Evolutionary conservation across 2,113 vertebrate species (phyloP).

Genomic region (Paradoxurus hermaphroditus): DNA sequence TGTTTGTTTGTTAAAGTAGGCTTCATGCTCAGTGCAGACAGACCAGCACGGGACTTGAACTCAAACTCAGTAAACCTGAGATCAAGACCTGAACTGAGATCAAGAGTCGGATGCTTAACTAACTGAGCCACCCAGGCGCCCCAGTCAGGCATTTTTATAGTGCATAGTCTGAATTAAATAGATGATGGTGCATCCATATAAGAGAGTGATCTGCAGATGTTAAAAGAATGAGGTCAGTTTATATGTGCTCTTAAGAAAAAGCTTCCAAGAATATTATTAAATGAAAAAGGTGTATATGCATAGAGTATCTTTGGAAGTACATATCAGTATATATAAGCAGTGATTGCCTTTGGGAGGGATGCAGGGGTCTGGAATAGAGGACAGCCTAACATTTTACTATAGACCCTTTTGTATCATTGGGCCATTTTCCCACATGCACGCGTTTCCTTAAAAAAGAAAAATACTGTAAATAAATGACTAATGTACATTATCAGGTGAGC

Average conservation of each 20-base stretch:
- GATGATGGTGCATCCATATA: not conserved
- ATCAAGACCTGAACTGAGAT: too few relatives aligned
- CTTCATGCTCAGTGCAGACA: too few relatives aligned
- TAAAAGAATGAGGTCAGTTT: not conserved
- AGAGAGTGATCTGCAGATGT: not conserved
- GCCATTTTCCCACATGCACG: not conserved
- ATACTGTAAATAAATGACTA: conserved; percentile 50
- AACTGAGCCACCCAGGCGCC: too few relatives aligned
- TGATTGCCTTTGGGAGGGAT: not conserved
- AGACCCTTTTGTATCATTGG: not conserved
- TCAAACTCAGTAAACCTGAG: too few relatives aligned
- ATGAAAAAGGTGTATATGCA: not conserved
- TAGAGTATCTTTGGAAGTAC: not conserved
- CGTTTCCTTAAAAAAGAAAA: not conserved
- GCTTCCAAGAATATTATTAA: not conserved
- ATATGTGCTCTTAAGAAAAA: conserved; percentile 19
- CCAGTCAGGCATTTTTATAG: not conserved
- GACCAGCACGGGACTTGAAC: too few relatives aligned
- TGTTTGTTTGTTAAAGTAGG: too few relatives aligned
- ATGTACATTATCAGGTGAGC: conserved; percentile 64
- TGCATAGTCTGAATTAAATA: not conserved
- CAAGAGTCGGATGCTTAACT: too few relatives aligned
- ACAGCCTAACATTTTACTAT: not conserved
- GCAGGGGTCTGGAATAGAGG: not conserved
- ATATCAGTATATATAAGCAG: not conserved